phyloP scores from a whole-genome alignment of 2,888 invertebrate species.

The Chymomyza caudatula region DNA sequence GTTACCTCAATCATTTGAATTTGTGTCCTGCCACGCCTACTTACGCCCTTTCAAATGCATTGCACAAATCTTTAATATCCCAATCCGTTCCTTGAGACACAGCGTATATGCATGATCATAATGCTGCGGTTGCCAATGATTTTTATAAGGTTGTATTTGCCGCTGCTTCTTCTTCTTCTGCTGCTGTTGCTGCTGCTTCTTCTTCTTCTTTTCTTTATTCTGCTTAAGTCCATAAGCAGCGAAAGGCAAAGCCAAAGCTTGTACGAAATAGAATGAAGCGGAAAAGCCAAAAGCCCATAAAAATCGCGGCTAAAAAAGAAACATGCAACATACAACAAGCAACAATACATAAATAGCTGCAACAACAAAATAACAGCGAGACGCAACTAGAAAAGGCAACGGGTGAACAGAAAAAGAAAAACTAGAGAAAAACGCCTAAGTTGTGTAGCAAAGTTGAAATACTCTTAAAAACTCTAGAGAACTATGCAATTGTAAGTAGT shows the following conservation, averaged over 20 bases:
- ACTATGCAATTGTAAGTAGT: too few relatives aligned
- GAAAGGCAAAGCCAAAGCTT: conserved; percentile 1
- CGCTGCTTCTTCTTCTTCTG: background rate
- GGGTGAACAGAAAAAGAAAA: too few relatives aligned
- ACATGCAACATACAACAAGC: background rate
- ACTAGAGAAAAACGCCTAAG: too few relatives aligned
- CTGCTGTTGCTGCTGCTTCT: conserved; percentile 7
- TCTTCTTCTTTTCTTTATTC: conserved; percentile 15
- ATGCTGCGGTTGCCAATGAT: background rate
- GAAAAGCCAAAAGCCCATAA: conserved; percentile 68
- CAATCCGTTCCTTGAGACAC: too few relatives aligned
- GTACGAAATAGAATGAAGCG: conserved; percentile 63
- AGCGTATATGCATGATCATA: background rate
- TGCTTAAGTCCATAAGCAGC: conserved; percentile 47
- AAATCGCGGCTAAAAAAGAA: conserved; percentile 41
- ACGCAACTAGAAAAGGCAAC: conserved; percentile 2
- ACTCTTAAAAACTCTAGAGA: too few relatives aligned
- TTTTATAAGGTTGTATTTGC: too few relatives aligned
- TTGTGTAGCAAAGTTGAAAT: too few relatives aligned
- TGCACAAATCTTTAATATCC: too few relatives aligned
- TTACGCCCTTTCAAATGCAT: too few relatives aligned
- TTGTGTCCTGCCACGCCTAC: too few relatives aligned
- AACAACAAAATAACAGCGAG: conserved; percentile 11
- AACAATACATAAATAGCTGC: conserved; percentile 35
- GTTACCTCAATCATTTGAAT: too few relatives aligned